Conservation (phyloP, 2,888 invertebrate genomes). For the Lysandra bellargus region DNA sequence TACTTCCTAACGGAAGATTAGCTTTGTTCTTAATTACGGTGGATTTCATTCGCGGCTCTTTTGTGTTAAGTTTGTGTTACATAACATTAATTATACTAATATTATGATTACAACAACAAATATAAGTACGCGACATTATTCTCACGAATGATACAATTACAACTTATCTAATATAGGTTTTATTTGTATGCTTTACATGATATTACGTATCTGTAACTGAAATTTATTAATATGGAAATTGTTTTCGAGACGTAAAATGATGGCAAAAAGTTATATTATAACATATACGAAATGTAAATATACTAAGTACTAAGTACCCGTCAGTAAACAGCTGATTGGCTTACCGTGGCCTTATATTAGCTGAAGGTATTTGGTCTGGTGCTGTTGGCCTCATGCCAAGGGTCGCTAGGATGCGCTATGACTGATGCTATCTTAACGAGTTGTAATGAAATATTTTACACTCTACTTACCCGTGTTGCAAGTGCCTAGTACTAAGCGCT, state of each 20-base stretch:
- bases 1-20: background rate
- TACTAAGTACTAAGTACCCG: background rate
- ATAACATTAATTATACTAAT: too few relatives aligned
- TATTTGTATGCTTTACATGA: too few relatives aligned
- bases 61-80: background rate
- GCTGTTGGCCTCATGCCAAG: constrained; percentile 36
- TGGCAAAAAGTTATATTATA: background rate
- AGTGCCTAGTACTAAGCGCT: background rate
- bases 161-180: too few relatives aligned
- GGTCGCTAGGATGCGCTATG: constrained; percentile 32
- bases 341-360: constrained; percentile 30
- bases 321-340: constrained; percentile 15
- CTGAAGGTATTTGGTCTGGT: constrained; percentile 33
- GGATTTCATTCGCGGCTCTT: background rate
- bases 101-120: too few relatives aligned
- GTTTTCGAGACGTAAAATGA: too few relatives aligned
- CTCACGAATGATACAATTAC: too few relatives aligned
- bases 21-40: background rate
- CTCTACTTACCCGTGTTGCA: background rate
- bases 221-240: too few relatives aligned
- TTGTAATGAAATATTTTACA: constrained; percentile 27
- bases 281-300: background rate
- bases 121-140: too few relatives aligned
- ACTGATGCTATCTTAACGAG: constrained; percentile 22
- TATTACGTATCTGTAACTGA: too few relatives aligned